These are phyloP conservation scores for Plebejus argus DNA, from an alignment of 2,888 invertebrate species.

Conservation along the genomic window DNA sequence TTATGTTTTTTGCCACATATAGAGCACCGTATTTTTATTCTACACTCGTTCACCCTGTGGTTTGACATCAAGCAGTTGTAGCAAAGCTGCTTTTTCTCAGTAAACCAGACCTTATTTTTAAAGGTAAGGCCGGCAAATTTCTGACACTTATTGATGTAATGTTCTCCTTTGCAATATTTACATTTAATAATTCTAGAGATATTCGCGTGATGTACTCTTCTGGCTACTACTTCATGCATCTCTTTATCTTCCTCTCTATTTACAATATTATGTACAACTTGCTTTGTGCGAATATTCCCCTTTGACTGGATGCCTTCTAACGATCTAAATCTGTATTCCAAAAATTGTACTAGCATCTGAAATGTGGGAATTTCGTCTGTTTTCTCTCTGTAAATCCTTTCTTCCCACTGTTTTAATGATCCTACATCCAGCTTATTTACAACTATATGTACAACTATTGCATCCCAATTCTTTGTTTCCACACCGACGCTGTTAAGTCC, in stretches of 20 bases:
- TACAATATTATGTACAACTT: too few species aligned
- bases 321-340: neutral
- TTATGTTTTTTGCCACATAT: constrained; percentile 26
- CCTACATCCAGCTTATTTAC: too few species aligned
- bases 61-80: constrained; percentile 18
- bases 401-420: constrained; percentile 27
- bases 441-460: too few species aligned
- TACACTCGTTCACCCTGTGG: neutral
- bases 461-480: too few species aligned
- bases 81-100: constrained; percentile 3
- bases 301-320: too few species aligned
- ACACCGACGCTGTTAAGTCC: too few species aligned
- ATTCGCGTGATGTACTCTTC: neutral
- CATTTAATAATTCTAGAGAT: neutral
- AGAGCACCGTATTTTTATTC: neutral
- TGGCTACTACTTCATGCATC: neutral
- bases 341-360: neutral
- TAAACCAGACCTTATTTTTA: constrained; percentile 10
- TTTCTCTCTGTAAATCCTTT: too few species aligned
- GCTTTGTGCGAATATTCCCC: too few species aligned
- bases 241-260: too few species aligned
- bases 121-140: neutral
- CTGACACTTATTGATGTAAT: neutral
- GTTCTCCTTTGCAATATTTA: neutral
- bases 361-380: neutral